Evolutionary conservation across 2,113 vertebrate genomes (phyloP).

Genomic region (Pseudorectes ferrugineus): DNA sequence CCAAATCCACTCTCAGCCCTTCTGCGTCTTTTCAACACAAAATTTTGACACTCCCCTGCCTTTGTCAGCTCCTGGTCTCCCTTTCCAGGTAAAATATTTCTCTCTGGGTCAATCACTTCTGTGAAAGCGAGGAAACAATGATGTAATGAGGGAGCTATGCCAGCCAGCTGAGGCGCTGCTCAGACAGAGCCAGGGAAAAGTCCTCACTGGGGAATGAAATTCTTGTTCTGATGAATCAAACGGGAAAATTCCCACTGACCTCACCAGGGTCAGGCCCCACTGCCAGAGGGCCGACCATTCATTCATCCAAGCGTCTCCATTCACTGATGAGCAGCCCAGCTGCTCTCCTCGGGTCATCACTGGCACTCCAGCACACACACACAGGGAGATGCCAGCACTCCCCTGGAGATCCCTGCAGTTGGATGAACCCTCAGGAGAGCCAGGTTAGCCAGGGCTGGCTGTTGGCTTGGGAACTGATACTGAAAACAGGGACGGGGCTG

Average conservation of each 20-base stretch:
- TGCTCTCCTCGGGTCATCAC: neutral
- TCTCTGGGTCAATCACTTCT: neutral
- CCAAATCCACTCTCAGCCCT: neutral
- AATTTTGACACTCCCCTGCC: neutral
- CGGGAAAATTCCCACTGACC: neutral
- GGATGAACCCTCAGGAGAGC: neutral
- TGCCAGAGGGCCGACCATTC: neutral
- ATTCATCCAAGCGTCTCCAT: neutral
- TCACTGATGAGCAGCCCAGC: neutral
- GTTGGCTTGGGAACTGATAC: neutral
- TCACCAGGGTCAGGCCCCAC: neutral
- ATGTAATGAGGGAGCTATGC: neutral
- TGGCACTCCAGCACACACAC: neutral
- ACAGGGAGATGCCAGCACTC: neutral
- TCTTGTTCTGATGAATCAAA: neutral
- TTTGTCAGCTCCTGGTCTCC: neutral
- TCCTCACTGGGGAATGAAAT: neutral
- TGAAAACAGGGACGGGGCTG: neutral
- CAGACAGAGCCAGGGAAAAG: constrained; percentile 24
- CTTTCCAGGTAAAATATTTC: constrained; percentile 40
- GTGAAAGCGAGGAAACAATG: constrained; percentile 23
- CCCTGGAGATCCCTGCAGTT: neutral
- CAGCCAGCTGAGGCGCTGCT: neutral
- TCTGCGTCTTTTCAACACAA: neutral
- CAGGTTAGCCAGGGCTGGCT: neutral